Evolutionary conservation across 1,140 invertebrate genomes (phyloP), one percentile per base, ranked within the genome.

Genomic region (Hirudo medicinalis): DNA sequence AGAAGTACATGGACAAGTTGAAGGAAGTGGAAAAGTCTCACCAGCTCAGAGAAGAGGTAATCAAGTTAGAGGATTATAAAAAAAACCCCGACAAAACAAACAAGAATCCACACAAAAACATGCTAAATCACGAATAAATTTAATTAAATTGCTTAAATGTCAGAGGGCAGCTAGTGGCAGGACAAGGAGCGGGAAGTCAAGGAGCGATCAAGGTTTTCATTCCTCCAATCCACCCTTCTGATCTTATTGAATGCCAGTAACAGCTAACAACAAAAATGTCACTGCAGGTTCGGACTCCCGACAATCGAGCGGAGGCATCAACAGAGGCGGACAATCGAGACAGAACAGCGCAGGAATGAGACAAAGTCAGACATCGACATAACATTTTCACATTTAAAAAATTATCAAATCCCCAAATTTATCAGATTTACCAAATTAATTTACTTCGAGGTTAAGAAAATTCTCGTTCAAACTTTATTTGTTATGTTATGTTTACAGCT

Each of bases 21-120:
- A 89, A 90, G 77, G 88, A 90, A 78, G 86, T 89, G 32, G 91
- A 95, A 78, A 89, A 90, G 82, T 80, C 87, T n/a, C 87, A 88
- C 77, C 87, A 91, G 82, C 77, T 86, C n/a, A 79, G 79, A 75
- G 81, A 85, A 75, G 83, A 86, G 78, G 79, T 78, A 63, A 72
- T 49, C 15, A 9, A 49, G 43, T 49, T 49, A 49, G 43, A 2
- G 4, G 43, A 49, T 49, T 49, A 15, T 67, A 11, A 36, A 63
- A 32, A 60, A 54, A 29, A 36, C n/a, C n/a, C n/a, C n/a, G n/a
- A n/a, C n/a, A 36, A 36, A 66, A 32, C 32, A 11, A 40, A 49
- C 8, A 43, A 25, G 57, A 54, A 27, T 71, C 2, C 15, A 71
- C 13, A 69, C 13, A 69, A 68, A 49, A 49, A 49, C 11, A 15